Conservation (phyloP, 1,140 invertebrate species). For the Tigriopus japonicus region DNA sequence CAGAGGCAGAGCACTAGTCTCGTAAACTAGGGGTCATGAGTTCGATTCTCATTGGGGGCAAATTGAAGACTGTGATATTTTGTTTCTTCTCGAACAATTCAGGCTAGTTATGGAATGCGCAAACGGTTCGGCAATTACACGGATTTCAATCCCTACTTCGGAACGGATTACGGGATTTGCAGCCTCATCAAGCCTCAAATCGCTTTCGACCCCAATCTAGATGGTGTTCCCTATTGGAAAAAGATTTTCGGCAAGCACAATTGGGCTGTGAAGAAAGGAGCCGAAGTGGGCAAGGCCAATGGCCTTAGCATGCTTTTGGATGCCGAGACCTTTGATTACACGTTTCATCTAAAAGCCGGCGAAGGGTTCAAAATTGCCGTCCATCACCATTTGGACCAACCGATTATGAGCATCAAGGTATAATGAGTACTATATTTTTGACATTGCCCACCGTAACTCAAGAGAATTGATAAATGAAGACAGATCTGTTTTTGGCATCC, state of each 20-base stretch:
- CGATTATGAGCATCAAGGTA: constrained; percentile 14
- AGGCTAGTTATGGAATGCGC: constrained; percentile 5
- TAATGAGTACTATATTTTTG: not conserved
- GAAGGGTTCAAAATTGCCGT: constrained; percentile 15
- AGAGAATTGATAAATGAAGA: too few relatives aligned
- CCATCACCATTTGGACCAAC: constrained; percentile 15
- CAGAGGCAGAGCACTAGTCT: too few relatives aligned
- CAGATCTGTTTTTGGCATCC: too few relatives aligned
- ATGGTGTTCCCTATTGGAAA: constrained; percentile 12
- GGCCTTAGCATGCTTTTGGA: constrained; percentile 8
- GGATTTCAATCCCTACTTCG: constrained; percentile 15
- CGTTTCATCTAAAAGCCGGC: constrained; percentile 12
- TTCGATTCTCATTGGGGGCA: not conserved
- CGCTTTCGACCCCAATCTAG: constrained; percentile 4
- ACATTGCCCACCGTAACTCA: too few relatives aligned
- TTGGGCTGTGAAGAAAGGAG: constrained; percentile 11
- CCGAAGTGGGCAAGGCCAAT: constrained; percentile 13
- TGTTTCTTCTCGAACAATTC: not conserved
- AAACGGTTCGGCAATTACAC: constrained; percentile 2
- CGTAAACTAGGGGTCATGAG: too few relatives aligned
- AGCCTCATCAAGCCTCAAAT: constrained; percentile 14
- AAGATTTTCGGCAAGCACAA: constrained; percentile 12
- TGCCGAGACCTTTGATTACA: constrained; percentile 13
- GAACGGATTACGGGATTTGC: constrained; percentile 14
- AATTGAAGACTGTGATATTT: not conserved